These are phyloP conservation scores for Sphaeramia orbicularis DNA, from an alignment of 2,797 vertebrate species.

Conservation along the genomic window DNA sequence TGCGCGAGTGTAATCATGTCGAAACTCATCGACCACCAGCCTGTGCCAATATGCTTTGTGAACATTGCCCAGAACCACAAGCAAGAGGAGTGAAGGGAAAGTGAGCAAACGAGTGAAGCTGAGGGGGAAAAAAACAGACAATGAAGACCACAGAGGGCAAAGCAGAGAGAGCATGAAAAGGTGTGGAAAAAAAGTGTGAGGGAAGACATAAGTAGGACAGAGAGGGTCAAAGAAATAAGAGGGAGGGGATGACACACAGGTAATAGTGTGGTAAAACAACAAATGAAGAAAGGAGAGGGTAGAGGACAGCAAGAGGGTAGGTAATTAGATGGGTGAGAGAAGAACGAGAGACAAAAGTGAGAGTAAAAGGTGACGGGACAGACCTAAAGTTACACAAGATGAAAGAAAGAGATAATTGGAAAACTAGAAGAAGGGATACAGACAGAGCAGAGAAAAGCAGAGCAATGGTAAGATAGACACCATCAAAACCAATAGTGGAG, in stretches of 20 bases:
- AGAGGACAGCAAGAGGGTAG: slow-evolving; percentile 23
- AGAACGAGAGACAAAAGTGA: slow-evolving; percentile 42
- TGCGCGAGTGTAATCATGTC: slow-evolving; percentile 60
- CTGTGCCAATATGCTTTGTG: slow-evolving; percentile 71
- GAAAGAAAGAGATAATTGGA: slow-evolving; percentile 62
- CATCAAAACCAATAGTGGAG: slow-evolving; percentile 17
- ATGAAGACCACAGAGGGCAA: slow-evolving; percentile 13
- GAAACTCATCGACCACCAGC: slow-evolving; percentile 70
- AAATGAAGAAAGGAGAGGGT: slow-evolving; percentile 31
- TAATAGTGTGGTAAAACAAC: slow-evolving; percentile 53
- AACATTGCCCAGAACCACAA: slow-evolving; percentile 64
- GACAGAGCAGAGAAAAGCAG: slow-evolving; percentile 19
- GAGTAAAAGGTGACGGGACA: slow-evolving; percentile 48
- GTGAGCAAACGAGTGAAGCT: slow-evolving; percentile 39
- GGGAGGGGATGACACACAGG: slow-evolving; percentile 24
- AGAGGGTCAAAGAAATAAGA: slow-evolving; percentile 46
- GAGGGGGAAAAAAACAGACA: slow-evolving; percentile 1
- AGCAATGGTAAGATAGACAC: slow-evolving; percentile 20
- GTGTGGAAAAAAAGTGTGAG: slow-evolving; percentile 1
- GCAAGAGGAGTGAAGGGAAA: slow-evolving; percentile 43
- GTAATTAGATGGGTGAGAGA: slow-evolving; percentile 25
- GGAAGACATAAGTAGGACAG: slow-evolving; percentile 31
- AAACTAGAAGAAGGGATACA: slow-evolving; percentile 20
- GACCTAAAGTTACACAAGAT: slow-evolving; percentile 51
- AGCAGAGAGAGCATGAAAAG: slow-evolving; percentile 12